phyloP scores from a whole-genome alignment of 1,140 invertebrate species.

The Trachymyrmex cornetzi region DNA sequence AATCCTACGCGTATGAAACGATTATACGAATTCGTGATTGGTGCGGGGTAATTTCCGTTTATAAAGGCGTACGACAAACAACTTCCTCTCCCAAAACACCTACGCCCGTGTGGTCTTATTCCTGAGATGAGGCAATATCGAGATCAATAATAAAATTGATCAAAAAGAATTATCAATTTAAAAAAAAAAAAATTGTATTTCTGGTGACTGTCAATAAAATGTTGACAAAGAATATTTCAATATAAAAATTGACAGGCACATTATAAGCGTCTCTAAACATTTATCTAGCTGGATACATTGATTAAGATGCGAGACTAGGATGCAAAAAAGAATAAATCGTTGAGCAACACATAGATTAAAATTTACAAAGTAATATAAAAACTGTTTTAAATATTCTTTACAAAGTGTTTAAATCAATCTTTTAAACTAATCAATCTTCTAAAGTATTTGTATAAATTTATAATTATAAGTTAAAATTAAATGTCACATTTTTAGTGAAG shows the following conservation, averaged over 20 bases:
- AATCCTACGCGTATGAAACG: conserved; percentile 14
- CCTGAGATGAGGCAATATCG: conserved; percentile 8
- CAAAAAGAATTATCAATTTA: neutral
- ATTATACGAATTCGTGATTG: conserved; percentile 52
- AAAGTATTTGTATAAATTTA: neutral
- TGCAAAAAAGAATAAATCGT: neutral
- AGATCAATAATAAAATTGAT: neutral
- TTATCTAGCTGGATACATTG: neutral
- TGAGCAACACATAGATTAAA: neutral
- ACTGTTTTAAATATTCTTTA: neutral
- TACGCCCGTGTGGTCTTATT: conserved; percentile 57
- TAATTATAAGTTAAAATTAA: conserved; percentile 5
- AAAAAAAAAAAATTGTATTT: neutral
- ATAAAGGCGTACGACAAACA: conserved; percentile 75
- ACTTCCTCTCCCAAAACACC: conserved; percentile 72
- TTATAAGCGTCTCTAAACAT: neutral
- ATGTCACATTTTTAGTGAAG: neutral
- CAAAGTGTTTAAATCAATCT: neutral
- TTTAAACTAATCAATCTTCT: neutral
- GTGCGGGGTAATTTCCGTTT: conserved; percentile 57
- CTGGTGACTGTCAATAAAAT: neutral
- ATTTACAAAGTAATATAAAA: neutral
- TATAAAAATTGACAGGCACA: neutral
- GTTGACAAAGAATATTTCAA: neutral
- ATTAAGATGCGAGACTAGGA: neutral